Percentiles rank a stretch among this genome's conserved stretches.
Conservation (phyloP, 1,140 invertebrate species). For the Musca vetustissima region DNA sequence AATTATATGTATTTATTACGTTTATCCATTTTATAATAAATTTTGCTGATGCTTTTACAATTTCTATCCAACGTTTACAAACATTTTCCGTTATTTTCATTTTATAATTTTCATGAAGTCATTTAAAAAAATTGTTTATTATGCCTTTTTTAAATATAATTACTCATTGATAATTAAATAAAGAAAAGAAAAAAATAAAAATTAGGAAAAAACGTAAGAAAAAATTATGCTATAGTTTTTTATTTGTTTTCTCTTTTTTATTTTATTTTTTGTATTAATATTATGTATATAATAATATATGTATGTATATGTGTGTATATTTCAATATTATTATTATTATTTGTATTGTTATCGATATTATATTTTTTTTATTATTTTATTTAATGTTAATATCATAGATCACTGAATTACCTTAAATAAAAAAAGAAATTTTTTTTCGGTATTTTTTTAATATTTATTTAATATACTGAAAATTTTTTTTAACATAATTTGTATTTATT, state of each 20-base stretch:
- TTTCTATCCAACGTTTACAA: not conserved
- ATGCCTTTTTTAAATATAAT: not conserved
- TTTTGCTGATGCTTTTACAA: not conserved
- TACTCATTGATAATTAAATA: not conserved
- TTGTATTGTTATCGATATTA: constrained; percentile 25
- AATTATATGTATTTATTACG: not conserved
- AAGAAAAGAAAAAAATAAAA: constrained; percentile 5
- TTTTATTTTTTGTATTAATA: constrained; percentile 31
- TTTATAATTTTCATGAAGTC: not conserved
- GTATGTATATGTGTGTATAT: constrained; percentile 23
- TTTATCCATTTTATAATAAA: not conserved
- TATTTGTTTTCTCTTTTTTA: constrained; percentile 39
- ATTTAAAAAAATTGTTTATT: not conserved
- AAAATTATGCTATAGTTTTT: too few species aligned
- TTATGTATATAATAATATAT: constrained; percentile 33
- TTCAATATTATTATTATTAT: constrained; percentile 17
- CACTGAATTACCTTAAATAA: constrained; percentile 55
- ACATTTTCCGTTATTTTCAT: not conserved
- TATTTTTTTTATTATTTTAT: constrained; percentile 34
- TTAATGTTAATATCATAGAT: constrained; percentile 52
- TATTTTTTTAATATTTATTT: constrained; percentile 33
- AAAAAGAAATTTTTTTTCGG: constrained; percentile 38
- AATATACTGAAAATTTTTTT: not conserved
- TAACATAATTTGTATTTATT: not conserved
- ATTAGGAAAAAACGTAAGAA: not conserved